A percentile compares a stretch with the other conserved stretches of the same genome.
phyloP scores from a whole-genome alignment of 2,113 vertebrate genomes.

The Lophochroa leadbeateri region DNA sequence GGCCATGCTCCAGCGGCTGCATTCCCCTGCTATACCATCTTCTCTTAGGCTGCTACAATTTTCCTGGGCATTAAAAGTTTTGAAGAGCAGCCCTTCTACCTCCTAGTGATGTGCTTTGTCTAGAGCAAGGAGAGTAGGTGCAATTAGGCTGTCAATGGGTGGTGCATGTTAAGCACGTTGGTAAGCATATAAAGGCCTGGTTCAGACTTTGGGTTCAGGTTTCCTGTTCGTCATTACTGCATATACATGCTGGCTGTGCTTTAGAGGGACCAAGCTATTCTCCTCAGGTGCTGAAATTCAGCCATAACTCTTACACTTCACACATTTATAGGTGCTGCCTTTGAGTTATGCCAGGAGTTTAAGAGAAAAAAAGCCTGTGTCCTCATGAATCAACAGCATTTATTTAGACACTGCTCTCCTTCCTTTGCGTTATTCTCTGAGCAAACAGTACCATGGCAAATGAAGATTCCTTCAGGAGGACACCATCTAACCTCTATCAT shows the following conservation, averaged over 20 bases:
- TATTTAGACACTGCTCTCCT: not conserved
- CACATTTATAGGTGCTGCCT: not conserved
- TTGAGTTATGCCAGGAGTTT: not conserved
- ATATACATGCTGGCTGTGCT: not conserved
- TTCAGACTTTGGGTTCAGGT: not conserved
- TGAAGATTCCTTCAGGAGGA: not conserved
- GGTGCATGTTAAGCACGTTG: accelerated
- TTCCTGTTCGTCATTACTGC: not conserved
- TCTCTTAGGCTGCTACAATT: not conserved
- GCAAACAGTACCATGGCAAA: not conserved
- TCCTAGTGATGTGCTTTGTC: not conserved
- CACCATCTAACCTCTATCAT: not conserved
- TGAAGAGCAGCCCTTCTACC: not conserved
- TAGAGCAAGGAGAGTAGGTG: not conserved
- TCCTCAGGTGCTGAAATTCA: not conserved
- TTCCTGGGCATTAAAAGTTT: not conserved
- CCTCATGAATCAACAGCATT: not conserved
- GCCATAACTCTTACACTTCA: not conserved
- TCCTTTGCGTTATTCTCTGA: not conserved
- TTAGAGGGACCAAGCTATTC: not conserved
- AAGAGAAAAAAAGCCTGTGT: not conserved
- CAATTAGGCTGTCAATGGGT: not conserved
- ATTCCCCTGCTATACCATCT: not conserved
- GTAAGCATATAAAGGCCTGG: not conserved
- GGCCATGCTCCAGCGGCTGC: not conserved